Conservation (phyloP, 2,797 vertebrate genomes). For the Rhinoraja longicauda region DNA sequence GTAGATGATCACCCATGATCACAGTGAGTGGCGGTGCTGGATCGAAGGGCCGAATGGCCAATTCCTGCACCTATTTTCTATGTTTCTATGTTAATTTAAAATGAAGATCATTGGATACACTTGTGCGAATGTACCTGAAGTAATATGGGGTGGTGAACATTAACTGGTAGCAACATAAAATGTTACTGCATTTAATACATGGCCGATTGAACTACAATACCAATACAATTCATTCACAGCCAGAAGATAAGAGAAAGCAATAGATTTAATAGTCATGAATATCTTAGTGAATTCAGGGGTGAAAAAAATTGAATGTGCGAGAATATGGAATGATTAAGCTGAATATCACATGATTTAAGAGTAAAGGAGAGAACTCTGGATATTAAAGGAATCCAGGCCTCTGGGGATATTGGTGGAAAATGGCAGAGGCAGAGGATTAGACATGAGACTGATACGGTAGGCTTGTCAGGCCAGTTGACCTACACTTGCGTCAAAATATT, state of each 20-base stretch:
- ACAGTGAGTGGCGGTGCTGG: no score
- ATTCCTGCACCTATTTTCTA: no score
- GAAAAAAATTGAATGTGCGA: background rate
- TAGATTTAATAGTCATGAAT: background rate
- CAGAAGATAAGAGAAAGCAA: background rate
- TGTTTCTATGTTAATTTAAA: no score
- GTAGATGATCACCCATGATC: no score
- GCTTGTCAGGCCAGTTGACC: no score
- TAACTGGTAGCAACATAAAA: background rate
- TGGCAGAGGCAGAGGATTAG: no score
- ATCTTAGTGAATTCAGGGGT: background rate
- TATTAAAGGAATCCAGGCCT: background rate
- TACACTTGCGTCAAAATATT: no score
- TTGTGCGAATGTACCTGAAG: background rate
- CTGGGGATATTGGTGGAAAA: no score
- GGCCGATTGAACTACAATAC: background rate
- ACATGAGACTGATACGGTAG: no score
- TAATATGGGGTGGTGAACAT: background rate
- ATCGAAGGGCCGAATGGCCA: no score
- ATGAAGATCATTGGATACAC: background rate
- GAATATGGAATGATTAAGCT: background rate
- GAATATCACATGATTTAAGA: background rate
- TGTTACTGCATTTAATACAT: background rate
- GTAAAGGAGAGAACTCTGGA: background rate
- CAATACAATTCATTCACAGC: background rate